Evolutionary conservation across 2,113 vertebrate species (phyloP).

Genomic region (Proteles cristata): DNA sequence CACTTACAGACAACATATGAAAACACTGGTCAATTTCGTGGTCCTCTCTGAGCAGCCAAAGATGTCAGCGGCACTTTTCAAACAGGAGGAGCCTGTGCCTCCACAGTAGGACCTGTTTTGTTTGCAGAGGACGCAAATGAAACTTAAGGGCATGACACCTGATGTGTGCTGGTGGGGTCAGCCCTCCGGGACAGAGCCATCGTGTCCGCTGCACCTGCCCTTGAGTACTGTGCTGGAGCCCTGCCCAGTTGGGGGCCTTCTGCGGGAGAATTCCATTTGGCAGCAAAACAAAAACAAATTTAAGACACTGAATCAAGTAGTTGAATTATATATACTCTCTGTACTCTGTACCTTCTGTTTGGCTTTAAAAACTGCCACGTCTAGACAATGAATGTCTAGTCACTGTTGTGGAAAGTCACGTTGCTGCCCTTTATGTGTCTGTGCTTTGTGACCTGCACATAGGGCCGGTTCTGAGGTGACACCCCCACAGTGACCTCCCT

Average conservation of each 20-base stretch:
- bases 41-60: neutral
- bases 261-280: neutral
- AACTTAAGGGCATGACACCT: slow-evolving; percentile 13
- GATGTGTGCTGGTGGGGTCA: neutral
- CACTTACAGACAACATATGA: neutral
- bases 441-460: neutral
- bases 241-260: neutral
- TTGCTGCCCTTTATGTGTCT: neutral
- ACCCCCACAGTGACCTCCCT: neutral
- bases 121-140: neutral
- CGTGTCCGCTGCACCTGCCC: neutral
- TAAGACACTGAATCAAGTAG: neutral
- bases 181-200: neutral
- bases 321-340: neutral
- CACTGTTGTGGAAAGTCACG: neutral
- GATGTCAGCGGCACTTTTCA: neutral
- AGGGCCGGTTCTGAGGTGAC: neutral
- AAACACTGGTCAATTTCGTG: neutral
- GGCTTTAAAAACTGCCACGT: slow-evolving; percentile 25
- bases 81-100: neutral
- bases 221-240: neutral
- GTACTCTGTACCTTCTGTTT: neutral
- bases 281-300: neutral
- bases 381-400: neutral
- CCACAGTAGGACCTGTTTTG: neutral